Evolutionary conservation across 2,113 vertebrate species (phyloP).

Genomic region (Neodon shergylaensis): DNA sequence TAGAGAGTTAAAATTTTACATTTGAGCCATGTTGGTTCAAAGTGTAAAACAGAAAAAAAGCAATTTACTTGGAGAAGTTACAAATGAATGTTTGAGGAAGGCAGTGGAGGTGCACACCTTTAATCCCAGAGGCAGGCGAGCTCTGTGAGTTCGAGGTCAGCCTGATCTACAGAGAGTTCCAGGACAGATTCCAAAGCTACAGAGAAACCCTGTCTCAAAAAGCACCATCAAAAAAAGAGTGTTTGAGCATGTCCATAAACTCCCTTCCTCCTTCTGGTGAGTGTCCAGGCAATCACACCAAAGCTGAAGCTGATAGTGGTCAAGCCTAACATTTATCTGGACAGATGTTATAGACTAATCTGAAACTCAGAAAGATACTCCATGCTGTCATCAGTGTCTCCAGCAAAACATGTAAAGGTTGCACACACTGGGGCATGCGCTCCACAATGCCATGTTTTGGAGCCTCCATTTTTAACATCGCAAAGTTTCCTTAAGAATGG

Average conservation of each 20-base stretch:
- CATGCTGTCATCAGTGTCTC: slow-evolving; percentile 66
- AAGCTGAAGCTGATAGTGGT: slow-evolving; percentile 27
- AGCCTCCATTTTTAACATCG: slow-evolving; percentile 74
- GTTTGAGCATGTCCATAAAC: neutral
- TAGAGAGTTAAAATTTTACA: slow-evolving; percentile 24
- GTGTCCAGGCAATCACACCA: slow-evolving; percentile 15
- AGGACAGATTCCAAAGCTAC: too few relatives aligned
- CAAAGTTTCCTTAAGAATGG: slow-evolving; percentile 82
- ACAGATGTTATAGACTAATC: slow-evolving; percentile 12
- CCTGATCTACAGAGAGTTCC: too few relatives aligned
- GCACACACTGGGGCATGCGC: slow-evolving; percentile 70
- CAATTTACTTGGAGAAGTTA: slow-evolving; percentile 4
- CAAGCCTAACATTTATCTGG: slow-evolving; percentile 51
- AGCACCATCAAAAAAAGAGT: neutral
- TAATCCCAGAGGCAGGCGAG: too few relatives aligned
- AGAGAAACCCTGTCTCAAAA: too few relatives aligned
- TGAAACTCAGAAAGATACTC: slow-evolving; percentile 65
- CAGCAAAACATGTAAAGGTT: slow-evolving; percentile 70
- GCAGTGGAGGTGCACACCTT: too few relatives aligned
- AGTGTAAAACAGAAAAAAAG: slow-evolving; percentile 6
- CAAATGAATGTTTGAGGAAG: neutral
- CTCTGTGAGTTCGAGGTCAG: too few relatives aligned
- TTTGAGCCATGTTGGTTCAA: neutral
- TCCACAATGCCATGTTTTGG: slow-evolving; percentile 61
- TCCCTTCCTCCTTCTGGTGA: slow-evolving; percentile 28